Evolutionary conservation across 2,888 invertebrate genomes (phyloP).

Genomic region (Oscheius sp.): DNA sequence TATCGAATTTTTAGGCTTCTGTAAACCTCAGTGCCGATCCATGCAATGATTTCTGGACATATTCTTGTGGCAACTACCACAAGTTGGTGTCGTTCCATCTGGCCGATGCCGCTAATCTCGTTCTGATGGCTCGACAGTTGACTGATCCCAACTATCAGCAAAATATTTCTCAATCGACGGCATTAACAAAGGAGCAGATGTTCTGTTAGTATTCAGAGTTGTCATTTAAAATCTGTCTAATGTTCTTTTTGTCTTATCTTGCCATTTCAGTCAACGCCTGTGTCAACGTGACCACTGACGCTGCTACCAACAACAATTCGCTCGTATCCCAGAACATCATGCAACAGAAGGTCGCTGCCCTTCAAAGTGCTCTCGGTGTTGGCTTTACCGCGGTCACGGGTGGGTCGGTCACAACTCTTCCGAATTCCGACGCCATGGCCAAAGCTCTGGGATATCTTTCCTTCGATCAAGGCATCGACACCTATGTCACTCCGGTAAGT

Average conservation of each 20-base stretch:
- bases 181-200: constrained; percentile 49
- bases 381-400: constrained; percentile 17
- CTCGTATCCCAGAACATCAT: constrained; percentile 46
- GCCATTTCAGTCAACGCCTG: constrained; percentile 51
- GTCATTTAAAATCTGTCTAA: no score
- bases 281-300: constrained; percentile 25
- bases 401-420: constrained; percentile 28
- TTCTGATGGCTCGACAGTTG: constrained; percentile 52
- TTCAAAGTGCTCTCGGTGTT: constrained; percentile 31
- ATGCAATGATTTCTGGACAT: constrained; percentile 67
- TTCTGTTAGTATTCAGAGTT: no score
- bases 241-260: no score
- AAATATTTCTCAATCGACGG: constrained; percentile 41
- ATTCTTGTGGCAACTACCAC: constrained; percentile 62
- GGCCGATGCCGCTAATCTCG: constrained; percentile 48
- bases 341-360: constrained; percentile 36
- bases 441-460: constrained; percentile 51
- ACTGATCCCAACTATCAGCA: constrained; percentile 48
- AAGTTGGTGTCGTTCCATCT: constrained; percentile 48
- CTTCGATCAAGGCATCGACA: constrained; percentile 51
- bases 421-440: constrained; percentile 43
- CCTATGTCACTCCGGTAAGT: constrained; percentile 43
- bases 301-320: constrained; percentile 35
- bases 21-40: constrained; percentile 60
- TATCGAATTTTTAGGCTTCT: constrained; percentile 26